Conservation (phyloP, 2,797 vertebrate species). For the Danio aesculapii region DNA sequence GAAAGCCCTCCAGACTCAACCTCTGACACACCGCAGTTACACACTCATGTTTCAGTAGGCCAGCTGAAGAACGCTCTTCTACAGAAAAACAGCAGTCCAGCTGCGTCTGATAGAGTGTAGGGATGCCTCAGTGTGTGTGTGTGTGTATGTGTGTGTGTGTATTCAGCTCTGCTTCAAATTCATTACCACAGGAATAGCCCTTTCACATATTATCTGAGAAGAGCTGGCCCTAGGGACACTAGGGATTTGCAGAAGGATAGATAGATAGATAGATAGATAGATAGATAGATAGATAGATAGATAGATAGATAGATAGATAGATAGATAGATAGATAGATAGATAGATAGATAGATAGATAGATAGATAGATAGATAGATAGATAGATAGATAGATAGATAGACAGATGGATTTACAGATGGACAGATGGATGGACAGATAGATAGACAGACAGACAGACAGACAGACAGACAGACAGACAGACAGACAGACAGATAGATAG, state of each 20-base stretch:
- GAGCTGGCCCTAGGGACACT: not conserved
- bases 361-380: too few species aligned
- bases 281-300: not conserved
- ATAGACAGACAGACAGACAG: too few species aligned
- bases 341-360: too few species aligned
- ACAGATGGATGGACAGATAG: too few species aligned
- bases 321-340: too few species aligned
- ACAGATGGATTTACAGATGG: too few species aligned
- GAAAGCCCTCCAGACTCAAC: constrained; percentile 60
- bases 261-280: too few species aligned
- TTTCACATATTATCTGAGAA: not conserved
- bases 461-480: too few species aligned
- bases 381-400: too few species aligned
- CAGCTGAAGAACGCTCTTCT: constrained; percentile 77
- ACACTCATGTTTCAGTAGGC: constrained; percentile 82
- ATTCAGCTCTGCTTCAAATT: constrained; percentile 15
- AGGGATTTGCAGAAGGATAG: not conserved
- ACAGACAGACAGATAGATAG: too few species aligned
- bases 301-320: too few species aligned
- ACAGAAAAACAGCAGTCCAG: constrained; percentile 72
- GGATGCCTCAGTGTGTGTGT: constrained; percentile 58
- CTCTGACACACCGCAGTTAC: constrained; percentile 70
- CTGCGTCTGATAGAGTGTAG: constrained; percentile 74
- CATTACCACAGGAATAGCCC: constrained; percentile 2
- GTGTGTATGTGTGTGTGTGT: too few species aligned